A percentile compares a stretch with the other conserved stretches of the same genome.
Evolutionary conservation across 2,113 vertebrate species (phyloP).

Genomic region (Hippolais icterina): DNA sequence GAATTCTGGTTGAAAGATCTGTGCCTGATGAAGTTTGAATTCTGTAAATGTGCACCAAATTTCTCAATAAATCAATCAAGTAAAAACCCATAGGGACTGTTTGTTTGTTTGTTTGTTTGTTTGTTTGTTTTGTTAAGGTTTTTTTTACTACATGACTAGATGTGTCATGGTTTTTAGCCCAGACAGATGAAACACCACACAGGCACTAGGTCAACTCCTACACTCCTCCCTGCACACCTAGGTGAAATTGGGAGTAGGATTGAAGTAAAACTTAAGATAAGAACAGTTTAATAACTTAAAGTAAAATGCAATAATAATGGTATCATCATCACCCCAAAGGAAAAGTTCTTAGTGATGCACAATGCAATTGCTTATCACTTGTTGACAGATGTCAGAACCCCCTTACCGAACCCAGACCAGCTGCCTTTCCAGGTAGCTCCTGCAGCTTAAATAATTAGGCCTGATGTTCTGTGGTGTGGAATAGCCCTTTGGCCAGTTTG

Average conservation of each 20-base stretch:
- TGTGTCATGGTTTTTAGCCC: not conserved
- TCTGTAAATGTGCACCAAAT: not conserved
- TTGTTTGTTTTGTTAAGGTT: no score
- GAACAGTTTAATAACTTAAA: not conserved
- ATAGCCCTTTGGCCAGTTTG: not conserved
- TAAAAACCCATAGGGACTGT: not conserved
- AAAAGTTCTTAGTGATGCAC: not conserved
- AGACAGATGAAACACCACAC: not conserved
- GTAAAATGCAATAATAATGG: not conserved
- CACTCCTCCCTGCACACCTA: not conserved
- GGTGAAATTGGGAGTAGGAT: not conserved
- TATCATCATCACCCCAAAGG: not conserved
- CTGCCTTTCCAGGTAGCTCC: not conserved
- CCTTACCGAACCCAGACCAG: not conserved
- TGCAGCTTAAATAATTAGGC: not conserved
- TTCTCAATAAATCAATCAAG: not conserved
- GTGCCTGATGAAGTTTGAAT: not conserved
- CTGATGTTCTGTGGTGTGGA: not conserved
- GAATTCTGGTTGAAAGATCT: not conserved
- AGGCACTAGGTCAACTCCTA: not conserved
- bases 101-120: not conserved
- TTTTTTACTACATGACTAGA: not conserved
- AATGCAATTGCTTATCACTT: not conserved
- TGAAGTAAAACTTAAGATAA: not conserved
- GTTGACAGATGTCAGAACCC: not conserved